Conservation (phyloP, 2,113 vertebrate species). For the Aix galericulata region DNA sequence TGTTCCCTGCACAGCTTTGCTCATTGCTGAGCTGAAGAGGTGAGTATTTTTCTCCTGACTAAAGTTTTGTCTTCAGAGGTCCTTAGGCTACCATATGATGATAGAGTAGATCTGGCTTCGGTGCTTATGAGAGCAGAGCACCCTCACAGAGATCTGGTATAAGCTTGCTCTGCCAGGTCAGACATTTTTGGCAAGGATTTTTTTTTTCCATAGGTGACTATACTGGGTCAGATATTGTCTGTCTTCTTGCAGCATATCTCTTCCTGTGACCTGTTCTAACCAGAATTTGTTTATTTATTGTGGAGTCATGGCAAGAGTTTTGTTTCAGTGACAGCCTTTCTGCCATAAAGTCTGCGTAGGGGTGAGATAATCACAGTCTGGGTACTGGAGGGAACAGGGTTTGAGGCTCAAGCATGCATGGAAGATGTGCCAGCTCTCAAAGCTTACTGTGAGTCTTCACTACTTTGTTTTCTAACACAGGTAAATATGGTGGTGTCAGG, state of each 20-base stretch:
- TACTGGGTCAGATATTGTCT: neutral
- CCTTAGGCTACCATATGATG: rapidly evolving
- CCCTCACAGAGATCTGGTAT: neutral
- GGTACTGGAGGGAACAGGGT: neutral
- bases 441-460: neutral
- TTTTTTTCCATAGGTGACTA: neutral
- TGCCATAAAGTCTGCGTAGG: neutral
- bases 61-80: neutral
- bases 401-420: neutral
- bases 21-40: constrained; percentile 94
- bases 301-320: neutral
- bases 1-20: constrained; percentile 90
- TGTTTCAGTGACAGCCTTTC: neutral
- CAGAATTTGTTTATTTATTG: neutral
- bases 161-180: neutral
- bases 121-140: neutral
- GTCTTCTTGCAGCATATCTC: neutral
- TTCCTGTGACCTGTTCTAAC: neutral
- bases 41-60: constrained; percentile 52
- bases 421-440: neutral
- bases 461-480: neutral
- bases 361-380: neutral
- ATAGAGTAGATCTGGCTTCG: neutral
- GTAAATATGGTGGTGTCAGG: neutral
- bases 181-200: neutral